Evolutionary conservation across 53 echinoderm and acorn worm genomes (phyloP).

Genomic region (Hippasteria phrygiana): DNA sequence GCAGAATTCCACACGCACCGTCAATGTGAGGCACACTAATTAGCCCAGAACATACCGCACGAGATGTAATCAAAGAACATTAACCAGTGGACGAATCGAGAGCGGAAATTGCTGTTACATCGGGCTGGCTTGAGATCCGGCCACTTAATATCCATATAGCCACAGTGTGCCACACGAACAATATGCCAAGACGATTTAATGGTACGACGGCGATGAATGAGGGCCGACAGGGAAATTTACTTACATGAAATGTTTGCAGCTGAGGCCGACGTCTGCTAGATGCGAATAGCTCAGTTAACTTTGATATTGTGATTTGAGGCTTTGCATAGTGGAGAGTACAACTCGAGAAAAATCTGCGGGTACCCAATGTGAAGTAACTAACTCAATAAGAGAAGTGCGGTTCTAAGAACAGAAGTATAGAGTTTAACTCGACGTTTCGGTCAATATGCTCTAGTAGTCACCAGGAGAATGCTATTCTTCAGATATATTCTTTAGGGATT

Average conservation of each 20-base stretch:
- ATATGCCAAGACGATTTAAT: not conserved
- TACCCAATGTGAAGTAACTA: too few species aligned
- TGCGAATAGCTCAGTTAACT: too few species aligned
- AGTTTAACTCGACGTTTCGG: too few species aligned
- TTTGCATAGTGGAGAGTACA: too few species aligned
- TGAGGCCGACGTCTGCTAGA: too few species aligned
- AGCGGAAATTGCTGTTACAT: slow-evolving; percentile 19
- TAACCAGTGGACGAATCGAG: not conserved
- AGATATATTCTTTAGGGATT: too few species aligned
- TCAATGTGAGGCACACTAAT: not conserved
- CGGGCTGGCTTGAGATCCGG: not conserved
- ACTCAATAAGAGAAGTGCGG: too few species aligned
- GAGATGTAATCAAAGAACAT: not conserved
- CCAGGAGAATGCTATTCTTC: too few species aligned
- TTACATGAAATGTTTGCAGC: not conserved
- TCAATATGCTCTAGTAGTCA: too few species aligned
- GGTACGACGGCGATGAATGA: not conserved
- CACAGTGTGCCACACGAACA: not conserved
- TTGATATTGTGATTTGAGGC: too few species aligned
- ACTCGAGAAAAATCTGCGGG: too few species aligned
- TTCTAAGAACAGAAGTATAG: too few species aligned
- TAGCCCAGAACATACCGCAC: not conserved
- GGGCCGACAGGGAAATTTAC: not conserved
- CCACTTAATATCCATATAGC: not conserved
- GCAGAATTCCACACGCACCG: not conserved